Percentiles rank a stretch among this genome's conserved stretches.
Evolutionary conservation across 2,797 vertebrate species (phyloP).

Genomic region (Ctenosaura bakeri): DNA sequence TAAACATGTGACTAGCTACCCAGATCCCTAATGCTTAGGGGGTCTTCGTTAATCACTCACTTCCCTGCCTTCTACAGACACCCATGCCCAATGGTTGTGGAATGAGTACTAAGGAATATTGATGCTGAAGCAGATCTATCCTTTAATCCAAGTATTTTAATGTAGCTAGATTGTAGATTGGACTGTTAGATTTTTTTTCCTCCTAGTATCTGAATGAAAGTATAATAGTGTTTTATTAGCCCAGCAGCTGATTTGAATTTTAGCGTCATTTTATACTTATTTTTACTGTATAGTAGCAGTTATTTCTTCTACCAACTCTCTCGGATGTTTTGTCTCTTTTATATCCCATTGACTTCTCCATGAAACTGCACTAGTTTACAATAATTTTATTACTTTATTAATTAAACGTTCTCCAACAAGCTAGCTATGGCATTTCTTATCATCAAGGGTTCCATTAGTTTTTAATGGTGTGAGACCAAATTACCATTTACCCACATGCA

Average conservation of each 20-base stretch:
- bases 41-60: not conserved
- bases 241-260: constrained; percentile 69
- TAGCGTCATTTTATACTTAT: constrained; percentile 71
- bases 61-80: not conserved
- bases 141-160: constrained; percentile 29
- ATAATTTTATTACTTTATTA: constrained; percentile 91
- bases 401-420: constrained; percentile 90
- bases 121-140: not conserved
- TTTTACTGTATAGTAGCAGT: constrained; percentile 80
- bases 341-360: constrained; percentile 85
- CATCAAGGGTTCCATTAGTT: constrained; percentile 91
- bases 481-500: constrained; percentile 88
- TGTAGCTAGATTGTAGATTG: constrained; percentile 28
- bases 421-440: constrained; percentile 88
- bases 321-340: constrained; percentile 84
- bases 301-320: constrained; percentile 82
- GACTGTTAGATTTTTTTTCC: not conserved
- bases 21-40: not conserved
- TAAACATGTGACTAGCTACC: not conserved
- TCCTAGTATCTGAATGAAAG: constrained; percentile 32
- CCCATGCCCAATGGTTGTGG: not conserved
- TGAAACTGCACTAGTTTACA: constrained; percentile 88
- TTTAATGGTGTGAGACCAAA: constrained; percentile 90
- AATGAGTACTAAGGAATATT: constrained; percentile 6
- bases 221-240: constrained; percentile 62